phyloP scores from a whole-genome alignment of 2,113 vertebrate genomes.

The Cygnus buccinator region DNA sequence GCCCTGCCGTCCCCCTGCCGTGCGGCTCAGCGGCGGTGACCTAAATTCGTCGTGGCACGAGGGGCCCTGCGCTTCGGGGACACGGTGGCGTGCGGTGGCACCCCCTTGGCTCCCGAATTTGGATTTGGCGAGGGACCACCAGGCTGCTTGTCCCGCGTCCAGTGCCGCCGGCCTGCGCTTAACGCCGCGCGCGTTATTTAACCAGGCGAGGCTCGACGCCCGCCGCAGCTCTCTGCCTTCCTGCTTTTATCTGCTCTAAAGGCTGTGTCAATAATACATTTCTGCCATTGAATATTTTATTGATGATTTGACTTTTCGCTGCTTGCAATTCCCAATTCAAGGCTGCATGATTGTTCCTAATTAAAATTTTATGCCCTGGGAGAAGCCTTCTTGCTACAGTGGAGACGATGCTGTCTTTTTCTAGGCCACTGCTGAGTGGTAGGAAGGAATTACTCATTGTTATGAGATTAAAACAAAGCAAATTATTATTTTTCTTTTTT shows the following conservation, averaged over 20 bases:
- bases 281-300: constrained; percentile 76
- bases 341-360: constrained; percentile 72
- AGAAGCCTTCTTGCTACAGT: constrained; percentile 60
- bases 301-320: constrained; percentile 69
- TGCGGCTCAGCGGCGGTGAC: neutral
- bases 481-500: constrained; percentile 14
- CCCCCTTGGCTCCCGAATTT: neutral
- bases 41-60: neutral
- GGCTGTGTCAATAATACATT: constrained; percentile 69
- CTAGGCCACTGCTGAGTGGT: constrained; percentile 49
- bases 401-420: constrained; percentile 63
- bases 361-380: constrained; percentile 74
- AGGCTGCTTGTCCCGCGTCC: neutral
- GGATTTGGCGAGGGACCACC: neutral
- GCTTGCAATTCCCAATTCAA: constrained; percentile 67
- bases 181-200: neutral
- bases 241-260: constrained; percentile 28
- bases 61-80: neutral
- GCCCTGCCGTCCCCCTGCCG: neutral
- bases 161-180: neutral
- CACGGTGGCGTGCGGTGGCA: neutral
- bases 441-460: constrained; percentile 55
- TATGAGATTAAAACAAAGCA: constrained; percentile 58
- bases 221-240: neutral
- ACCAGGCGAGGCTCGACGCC: neutral